Percentiles rank a stretch among this genome's conserved stretches.
Evolutionary conservation across 2,888 invertebrate genomes (phyloP).

Genomic region (Geophilus truncorum): DNA sequence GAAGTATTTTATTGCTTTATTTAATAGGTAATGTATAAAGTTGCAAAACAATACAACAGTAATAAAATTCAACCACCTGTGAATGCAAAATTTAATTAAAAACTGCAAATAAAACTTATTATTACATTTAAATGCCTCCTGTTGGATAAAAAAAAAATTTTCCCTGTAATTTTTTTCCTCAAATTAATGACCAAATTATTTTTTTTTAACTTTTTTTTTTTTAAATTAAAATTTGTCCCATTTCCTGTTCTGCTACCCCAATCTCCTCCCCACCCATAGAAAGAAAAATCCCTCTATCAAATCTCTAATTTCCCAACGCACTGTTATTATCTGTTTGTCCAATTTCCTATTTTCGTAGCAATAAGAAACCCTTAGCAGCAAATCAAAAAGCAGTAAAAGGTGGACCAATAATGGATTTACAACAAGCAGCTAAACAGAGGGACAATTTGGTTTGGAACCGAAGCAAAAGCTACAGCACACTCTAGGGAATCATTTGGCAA

Average conservation of each 20-base stretch:
- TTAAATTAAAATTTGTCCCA: neutral
- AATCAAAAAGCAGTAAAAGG: conserved; percentile 11
- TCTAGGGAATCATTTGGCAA: conserved; percentile 4
- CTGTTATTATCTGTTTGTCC: neutral
- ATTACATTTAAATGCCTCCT: no score
- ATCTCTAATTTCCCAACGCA: neutral
- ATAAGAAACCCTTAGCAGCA: neutral
- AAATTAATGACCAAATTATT: no score
- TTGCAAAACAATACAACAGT: neutral
- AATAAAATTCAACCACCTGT: neutral
- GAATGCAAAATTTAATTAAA: neutral
- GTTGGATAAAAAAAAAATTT: neutral
- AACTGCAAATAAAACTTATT: no score
- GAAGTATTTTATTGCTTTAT: no score
- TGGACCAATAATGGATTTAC: neutral
- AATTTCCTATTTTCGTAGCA: neutral
- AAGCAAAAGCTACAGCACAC: neutral
- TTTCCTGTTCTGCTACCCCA: neutral
- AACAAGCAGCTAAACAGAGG: neutral
- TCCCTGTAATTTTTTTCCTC: no score
- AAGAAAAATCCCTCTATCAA: neutral
- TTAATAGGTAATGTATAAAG: no score
- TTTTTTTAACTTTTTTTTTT: no score
- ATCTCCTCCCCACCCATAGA: neutral
- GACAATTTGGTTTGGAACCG: neutral